Base-by-base conservation (phyloP, 2,888 invertebrate genomes). In the Apocheima hispidaria region DNA sequence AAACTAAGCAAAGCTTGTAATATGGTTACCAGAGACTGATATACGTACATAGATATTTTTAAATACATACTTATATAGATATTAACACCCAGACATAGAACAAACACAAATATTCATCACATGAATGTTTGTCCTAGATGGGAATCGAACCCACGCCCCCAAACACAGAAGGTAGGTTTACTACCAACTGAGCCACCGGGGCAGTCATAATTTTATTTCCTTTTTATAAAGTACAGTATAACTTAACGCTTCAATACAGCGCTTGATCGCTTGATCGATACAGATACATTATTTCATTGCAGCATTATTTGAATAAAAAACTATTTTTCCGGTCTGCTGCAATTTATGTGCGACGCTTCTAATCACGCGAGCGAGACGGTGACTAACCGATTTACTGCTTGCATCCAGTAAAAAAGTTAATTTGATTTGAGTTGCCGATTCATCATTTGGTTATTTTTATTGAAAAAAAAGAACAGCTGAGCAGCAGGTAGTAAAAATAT, bases 381-480 rank as follows among this genome's bases (percentile, higher is more conserved):
- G 65, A 66, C 67, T 67, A 67, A 66, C 58, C 67, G 59, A 65
- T 64, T 67, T 60, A 56, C 28, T 56, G 55, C 57, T 40, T 48
- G 23, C 44, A 63, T 64, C 57, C 36, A 21, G 61, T 49, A 50
- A 64, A 61, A 60, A 54, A 50, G 44, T 54, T 51, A 44, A 44
- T 44, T 14, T 5, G 14, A 16, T 28, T 28, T 9, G 23, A 41
- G 4, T 12, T 41, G 21, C 6, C 5, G n/a, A 1, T 23, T 10
- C 20, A 1, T 18, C 9, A 20, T 38, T 20, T 20, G 10, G 2
- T 38, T 21, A 6, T 21, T 20, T 4, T 40, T 40, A 16, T 10
- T 40, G 1, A 4, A 21, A 1, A n/a, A 3, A 12, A n/a, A n/a
- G n/a, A n/a, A n/a, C 2, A 40, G 20, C 21, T 40, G 9, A 12